Conservation (phyloP, 1,140 invertebrate species). For the Drosophila tristis region DNA sequence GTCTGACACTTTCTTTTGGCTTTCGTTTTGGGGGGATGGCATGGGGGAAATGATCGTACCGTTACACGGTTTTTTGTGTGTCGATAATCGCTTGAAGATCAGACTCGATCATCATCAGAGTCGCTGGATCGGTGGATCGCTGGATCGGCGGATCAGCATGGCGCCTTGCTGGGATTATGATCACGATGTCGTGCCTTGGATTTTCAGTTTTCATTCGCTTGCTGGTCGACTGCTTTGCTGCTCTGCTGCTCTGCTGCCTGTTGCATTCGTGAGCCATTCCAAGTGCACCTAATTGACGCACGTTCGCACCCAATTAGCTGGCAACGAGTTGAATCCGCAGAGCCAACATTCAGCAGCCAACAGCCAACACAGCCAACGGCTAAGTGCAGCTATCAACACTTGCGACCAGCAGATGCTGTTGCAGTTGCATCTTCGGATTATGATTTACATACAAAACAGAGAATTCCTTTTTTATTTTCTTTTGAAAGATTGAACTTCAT, state of each 20-base stretch:
- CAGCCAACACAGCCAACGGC: conserved; percentile 8
- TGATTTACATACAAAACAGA: conserved; percentile 57
- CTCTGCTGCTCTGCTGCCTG: conserved; percentile 11
- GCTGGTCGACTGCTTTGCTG: conserved; percentile 13
- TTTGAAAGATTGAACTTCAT: conserved; percentile 60
- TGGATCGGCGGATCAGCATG: conserved; percentile 63
- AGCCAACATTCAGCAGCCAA: no score
- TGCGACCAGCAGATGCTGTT: conserved; percentile 38
- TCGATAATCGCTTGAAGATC: conserved; percentile 51
- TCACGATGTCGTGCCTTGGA: conserved; percentile 54
- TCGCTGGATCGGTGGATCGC: conserved; percentile 15
- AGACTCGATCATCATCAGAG: conserved; percentile 45
- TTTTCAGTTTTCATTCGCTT: conserved; percentile 2
- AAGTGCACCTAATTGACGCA: conserved; percentile 80
- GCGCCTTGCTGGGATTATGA: conserved; percentile 69
- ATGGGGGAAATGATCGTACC: conserved; percentile 32
- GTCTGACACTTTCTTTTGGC: conserved; percentile 70
- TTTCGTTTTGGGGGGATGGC: not conserved
- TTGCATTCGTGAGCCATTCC: conserved; percentile 61
- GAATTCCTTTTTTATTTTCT: conserved; percentile 14
- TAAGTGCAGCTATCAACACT: conserved; percentile 81
- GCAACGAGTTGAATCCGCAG: conserved; percentile 62
- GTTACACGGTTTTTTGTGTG: conserved; percentile 57
- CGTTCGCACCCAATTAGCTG: conserved; percentile 80
- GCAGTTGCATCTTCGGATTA: conserved; percentile 40